These are phyloP conservation scores for Erethizon dorsatum DNA, from an alignment of 2,797 vertebrate species.

Conservation along the genomic window DNA sequence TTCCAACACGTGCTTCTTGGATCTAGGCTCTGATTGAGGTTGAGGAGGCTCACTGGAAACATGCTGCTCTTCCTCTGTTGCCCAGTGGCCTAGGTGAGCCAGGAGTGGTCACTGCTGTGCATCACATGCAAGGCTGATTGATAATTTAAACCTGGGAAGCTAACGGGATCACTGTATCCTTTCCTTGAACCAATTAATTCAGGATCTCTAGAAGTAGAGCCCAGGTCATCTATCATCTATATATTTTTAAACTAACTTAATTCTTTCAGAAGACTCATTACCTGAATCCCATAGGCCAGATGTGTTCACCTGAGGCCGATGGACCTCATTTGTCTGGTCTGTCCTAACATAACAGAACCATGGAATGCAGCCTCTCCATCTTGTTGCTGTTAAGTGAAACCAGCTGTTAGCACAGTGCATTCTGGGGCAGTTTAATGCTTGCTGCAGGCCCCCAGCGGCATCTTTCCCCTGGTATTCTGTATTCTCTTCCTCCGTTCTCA, in stretches of 20 bases:
- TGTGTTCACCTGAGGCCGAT: not conserved
- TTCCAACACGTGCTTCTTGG: not conserved
- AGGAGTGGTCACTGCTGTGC: not conserved
- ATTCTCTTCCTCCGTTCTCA: not conserved
- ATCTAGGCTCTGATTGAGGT: not conserved
- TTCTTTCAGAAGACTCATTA: slow-evolving; percentile 23
- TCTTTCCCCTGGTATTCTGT: not conserved
- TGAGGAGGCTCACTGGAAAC: not conserved
- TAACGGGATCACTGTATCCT: not conserved
- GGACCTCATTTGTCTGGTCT: not conserved
- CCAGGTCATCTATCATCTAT: not conserved
- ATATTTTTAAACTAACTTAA: not conserved
- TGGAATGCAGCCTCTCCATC: not conserved
- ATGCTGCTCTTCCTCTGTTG: not conserved
- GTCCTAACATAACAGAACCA: not conserved
- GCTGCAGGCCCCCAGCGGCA: not conserved
- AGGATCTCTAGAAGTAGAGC: not conserved
- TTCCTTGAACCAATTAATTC: slow-evolving; percentile 11
- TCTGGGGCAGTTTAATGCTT: not conserved
- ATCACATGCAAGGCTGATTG: not conserved
- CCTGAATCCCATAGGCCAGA: not conserved
- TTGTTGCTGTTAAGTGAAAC: not conserved
- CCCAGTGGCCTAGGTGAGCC: not conserved
- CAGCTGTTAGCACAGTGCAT: not conserved
- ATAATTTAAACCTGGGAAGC: not conserved